Base-by-base conservation (phyloP, 2,888 invertebrate species). In the Diarsia rubi region DNA sequence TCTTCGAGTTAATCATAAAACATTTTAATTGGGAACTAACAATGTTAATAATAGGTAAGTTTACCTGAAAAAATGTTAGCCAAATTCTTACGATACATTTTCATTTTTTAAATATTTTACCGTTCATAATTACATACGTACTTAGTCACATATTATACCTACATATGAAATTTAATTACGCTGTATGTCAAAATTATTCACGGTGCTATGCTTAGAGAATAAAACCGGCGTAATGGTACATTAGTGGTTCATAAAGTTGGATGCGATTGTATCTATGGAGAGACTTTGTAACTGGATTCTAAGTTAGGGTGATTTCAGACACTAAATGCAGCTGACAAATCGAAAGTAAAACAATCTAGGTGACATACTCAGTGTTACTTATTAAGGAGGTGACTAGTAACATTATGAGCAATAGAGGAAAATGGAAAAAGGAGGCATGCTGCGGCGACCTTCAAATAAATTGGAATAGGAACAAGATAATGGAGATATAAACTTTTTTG, bases 231-330 rank as follows among this genome's bases (percentile, higher is more conserved):
- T 78, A 70, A 59, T 87, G 78, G 81, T 84, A 81, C 64, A 85
- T 89, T 88, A 87, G 89, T 90, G 90, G 88, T 86, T 90, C 90
- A 91, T 90, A 91, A 91, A 92, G 82, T 89, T 88, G 85, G 81
- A 84, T 83, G 76, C 76, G 90, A 89, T 91, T 78, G 78, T 89
- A 90, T 91, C 89, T 87, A 69, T 76, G 79, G 52, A 73, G 75
- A 83, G 69, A 77, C 37, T 82, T 76, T 70, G 73, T 76, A 82
- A 72, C 69, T 72, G 67, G 72, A 67, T 78, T 73, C 72, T 80
- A 76, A 72, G 57, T 85, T 75, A 84, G 57, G 78, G 74, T 76
- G 64, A 73, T 80, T 85, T 65, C 69, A 85, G 75, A 70, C 54
- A 78, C 69, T 59, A 42, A 75, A 77, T 24, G 19, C 42, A 59